Conservation (phyloP, 53 echinoderm and acorn worm species). For the Temnopleurus reevesii region DNA sequence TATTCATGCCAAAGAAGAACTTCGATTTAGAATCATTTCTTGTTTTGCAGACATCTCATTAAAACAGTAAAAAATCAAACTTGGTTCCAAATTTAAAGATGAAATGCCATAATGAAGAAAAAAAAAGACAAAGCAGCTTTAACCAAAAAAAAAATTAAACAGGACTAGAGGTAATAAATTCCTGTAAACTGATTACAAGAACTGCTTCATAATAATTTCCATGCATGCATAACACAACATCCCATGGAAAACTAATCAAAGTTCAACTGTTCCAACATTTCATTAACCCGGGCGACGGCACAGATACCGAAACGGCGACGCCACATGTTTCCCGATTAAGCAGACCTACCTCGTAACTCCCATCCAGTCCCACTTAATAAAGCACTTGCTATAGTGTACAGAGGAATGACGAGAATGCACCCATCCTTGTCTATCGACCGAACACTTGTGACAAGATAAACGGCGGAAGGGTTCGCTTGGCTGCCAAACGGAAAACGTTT, state of each 20-base stretch:
- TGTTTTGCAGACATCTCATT: no score
- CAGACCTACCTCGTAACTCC: background rate
- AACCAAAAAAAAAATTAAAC: no score
- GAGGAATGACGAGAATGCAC: conserved; percentile 21
- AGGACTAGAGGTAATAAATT: no score
- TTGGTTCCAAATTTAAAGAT: no score
- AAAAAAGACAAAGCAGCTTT: no score
- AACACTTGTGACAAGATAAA: conserved; percentile 34
- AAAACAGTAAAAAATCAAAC: no score
- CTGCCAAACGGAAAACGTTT: conserved; percentile 26
- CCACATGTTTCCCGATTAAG: background rate
- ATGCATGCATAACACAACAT: background rate
- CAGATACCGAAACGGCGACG: background rate
- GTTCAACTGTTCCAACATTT: background rate
- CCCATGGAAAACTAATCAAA: background rate
- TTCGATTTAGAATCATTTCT: no score
- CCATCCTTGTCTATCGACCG: background rate
- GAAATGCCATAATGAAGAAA: no score
- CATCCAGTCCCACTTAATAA: background rate
- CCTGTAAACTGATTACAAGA: no score
- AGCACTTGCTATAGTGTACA: background rate
- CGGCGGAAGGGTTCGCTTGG: conserved; percentile 27
- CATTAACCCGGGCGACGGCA: background rate
- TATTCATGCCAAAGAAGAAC: no score
- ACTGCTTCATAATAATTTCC: background rate